Conservation (phyloP, 2,113 vertebrate genomes). For the Cynopterus brachyotis region DNA sequence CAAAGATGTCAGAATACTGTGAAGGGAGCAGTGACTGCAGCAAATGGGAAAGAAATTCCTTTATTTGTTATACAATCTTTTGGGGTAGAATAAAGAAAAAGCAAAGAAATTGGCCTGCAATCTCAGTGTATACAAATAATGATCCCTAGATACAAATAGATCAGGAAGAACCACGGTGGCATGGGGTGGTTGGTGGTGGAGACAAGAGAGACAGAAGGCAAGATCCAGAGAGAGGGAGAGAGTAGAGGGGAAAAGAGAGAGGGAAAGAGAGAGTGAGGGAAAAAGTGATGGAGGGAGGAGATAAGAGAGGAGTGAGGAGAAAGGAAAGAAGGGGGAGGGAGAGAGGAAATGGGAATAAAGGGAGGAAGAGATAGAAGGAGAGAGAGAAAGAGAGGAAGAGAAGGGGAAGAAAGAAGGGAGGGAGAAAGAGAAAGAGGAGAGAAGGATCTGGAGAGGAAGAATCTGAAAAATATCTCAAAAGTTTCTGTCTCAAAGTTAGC, state of each 20-base stretch:
- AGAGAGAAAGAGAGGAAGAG: fast-evolving
- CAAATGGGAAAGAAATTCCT: background rate
- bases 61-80: background rate
- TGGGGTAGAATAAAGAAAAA: background rate
- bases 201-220: too few species aligned
- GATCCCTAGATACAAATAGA: background rate
- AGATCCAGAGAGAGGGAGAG: background rate
- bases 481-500: background rate
- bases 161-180: fast-evolving
- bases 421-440: background rate
- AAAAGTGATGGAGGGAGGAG: background rate
- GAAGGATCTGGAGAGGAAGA: background rate
- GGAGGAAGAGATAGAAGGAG: background rate
- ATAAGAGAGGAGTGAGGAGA: too few species aligned
- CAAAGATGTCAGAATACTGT: background rate
- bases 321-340: too few species aligned
- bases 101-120: background rate
- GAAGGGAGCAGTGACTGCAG: background rate
- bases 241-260: fast-evolving
- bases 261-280: fast-evolving
- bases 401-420: too few species aligned
- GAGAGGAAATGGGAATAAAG: background rate
- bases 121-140: background rate
- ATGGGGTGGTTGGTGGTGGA: too few species aligned
- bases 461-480: background rate